Conservation (phyloP, 1,140 invertebrate species). For the Drosophila triauraria region DNA sequence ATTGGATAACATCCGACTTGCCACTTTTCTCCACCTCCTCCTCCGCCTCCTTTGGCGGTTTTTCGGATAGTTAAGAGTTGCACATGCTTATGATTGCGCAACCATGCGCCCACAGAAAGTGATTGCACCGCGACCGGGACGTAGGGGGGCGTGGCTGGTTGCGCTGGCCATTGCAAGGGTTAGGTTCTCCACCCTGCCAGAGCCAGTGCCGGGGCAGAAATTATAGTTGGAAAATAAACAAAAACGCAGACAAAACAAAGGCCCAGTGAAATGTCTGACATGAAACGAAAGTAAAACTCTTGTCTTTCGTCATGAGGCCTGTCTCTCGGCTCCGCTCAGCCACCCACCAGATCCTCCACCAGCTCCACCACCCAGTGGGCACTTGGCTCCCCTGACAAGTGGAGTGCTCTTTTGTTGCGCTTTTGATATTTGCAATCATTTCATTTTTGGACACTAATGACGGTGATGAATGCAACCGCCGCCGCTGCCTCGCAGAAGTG, state of each 20-base stretch:
- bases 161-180: slow-evolving; percentile 27
- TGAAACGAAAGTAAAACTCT: slow-evolving; percentile 75
- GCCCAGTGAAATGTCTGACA: slow-evolving; percentile 65
- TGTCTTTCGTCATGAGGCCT: slow-evolving; percentile 34
- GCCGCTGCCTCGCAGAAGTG: slow-evolving; percentile 36
- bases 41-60: slow-evolving; percentile 15
- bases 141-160: slow-evolving; percentile 20
- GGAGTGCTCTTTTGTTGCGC: slow-evolving; percentile 61
- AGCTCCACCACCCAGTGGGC: slow-evolving; percentile 7
- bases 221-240: slow-evolving; percentile 20
- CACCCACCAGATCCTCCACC: slow-evolving; percentile 6
- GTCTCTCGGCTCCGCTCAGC: slow-evolving; percentile 7
- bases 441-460: slow-evolving; percentile 77
- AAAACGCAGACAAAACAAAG: slow-evolving; percentile 2
- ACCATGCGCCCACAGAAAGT: slow-evolving; percentile 51
- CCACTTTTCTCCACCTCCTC: slow-evolving; percentile 12
- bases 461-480: slow-evolving; percentile 67
- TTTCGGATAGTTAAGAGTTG: slow-evolving; percentile 2
- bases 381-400: slow-evolving; percentile 38
- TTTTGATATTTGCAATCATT: slow-evolving; percentile 74
- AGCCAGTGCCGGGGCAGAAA: background rate
- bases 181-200: slow-evolving; percentile 20
- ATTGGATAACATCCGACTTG: slow-evolving; percentile 36
- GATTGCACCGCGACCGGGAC: slow-evolving; percentile 31
- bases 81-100: slow-evolving; percentile 46